Percentiles rank a stretch among this genome's conserved stretches.
Evolutionary conservation across 2,797 vertebrate species (phyloP).

Genomic region (Tadarida brasiliensis): DNA sequence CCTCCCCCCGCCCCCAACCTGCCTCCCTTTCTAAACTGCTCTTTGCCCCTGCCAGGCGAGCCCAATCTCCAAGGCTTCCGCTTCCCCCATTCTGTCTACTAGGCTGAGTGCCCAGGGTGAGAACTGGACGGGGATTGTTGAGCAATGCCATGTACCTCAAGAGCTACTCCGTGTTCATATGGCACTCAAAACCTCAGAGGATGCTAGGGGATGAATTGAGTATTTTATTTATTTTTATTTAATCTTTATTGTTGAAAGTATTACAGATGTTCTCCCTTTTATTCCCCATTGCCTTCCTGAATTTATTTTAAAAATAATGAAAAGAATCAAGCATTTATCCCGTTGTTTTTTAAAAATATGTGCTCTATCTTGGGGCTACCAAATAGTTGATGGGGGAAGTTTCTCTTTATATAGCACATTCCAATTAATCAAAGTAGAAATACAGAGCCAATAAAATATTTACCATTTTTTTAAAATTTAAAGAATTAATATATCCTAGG

Average conservation of each 20-base stretch:
- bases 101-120: neutral
- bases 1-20: neutral
- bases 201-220: neutral
- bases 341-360: neutral
- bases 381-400: neutral
- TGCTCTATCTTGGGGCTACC: neutral
- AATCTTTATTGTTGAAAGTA: too few species aligned
- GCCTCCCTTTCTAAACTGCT: neutral
- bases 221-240: too few species aligned
- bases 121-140: neutral
- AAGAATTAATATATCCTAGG: neutral
- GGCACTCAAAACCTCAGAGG: neutral
- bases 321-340: neutral
- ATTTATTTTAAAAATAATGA: neutral
- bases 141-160: neutral
- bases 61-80: neutral
- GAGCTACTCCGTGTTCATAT: neutral
- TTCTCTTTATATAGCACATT: neutral
- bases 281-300: too few species aligned
- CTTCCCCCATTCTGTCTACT: too few species aligned
- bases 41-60: neutral
- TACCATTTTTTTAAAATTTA: slow-evolving; percentile 18
- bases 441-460: neutral
- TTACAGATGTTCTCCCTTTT: too few species aligned
- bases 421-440: slow-evolving; percentile 9